Evolutionary conservation across 2,888 invertebrate genomes (phyloP).

Genomic region (Scrobipalpa costella): DNA sequence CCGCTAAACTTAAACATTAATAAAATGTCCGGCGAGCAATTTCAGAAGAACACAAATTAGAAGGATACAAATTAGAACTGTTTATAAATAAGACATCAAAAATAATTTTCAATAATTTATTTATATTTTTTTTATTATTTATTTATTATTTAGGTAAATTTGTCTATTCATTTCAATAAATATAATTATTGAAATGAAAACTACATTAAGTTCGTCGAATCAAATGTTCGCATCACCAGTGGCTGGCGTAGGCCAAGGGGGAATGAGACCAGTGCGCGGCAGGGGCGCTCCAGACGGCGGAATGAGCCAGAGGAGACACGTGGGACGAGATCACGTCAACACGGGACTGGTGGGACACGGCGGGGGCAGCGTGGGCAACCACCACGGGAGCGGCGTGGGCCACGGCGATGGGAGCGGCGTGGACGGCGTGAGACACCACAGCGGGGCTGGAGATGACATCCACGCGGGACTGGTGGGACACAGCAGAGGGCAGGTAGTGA

Average conservation of each 20-base stretch:
- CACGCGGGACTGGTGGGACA: constrained; percentile 75
- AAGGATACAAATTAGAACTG: too few species aligned
- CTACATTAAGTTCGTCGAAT: constrained; percentile 65
- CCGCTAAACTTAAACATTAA: too few species aligned
- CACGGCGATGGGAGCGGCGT: constrained; percentile 43
- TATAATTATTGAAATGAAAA: constrained; percentile 70
- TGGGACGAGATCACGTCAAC: constrained; percentile 53
- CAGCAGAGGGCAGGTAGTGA: constrained; percentile 58
- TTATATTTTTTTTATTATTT: too few species aligned
- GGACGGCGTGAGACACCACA: constrained; percentile 51
- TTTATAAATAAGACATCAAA: not conserved
- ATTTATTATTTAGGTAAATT: constrained; percentile 26
- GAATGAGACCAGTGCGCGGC: constrained; percentile 46
- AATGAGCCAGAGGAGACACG: constrained; percentile 44
- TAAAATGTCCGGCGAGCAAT: too few species aligned
- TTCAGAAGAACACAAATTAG: too few species aligned
- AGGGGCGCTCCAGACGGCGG: constrained; percentile 36
- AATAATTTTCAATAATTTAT: constrained; percentile 45
- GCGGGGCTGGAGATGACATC: constrained; percentile 59
- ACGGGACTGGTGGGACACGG: constrained; percentile 72
- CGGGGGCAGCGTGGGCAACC: constrained; percentile 44
- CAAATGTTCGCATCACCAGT: constrained; percentile 56
- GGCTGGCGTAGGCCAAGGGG: constrained; percentile 57
- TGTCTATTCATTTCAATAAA: constrained; percentile 69
- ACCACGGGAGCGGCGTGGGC: constrained; percentile 27